Evolutionary conservation across 1,140 invertebrate species (phyloP).

Genomic region (Streblospio benedicti): DNA sequence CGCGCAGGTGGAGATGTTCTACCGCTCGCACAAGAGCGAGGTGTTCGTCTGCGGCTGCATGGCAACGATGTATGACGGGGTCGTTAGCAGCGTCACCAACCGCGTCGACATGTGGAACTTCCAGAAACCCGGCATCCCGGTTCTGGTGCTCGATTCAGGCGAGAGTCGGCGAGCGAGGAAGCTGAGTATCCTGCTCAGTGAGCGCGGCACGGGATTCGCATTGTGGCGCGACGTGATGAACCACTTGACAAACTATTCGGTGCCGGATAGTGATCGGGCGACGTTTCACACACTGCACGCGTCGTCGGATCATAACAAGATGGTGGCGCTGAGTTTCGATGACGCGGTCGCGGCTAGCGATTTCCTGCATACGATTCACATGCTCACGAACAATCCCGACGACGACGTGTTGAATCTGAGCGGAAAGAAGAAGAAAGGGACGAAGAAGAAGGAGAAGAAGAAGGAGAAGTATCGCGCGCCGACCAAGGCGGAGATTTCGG

Average conservation of each 20-base stretch:
- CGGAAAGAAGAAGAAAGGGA: constrained; percentile 52
- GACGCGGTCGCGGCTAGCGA: constrained; percentile 62
- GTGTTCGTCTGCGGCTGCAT: constrained; percentile 70
- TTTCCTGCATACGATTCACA: constrained; percentile 59
- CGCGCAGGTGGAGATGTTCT: constrained; percentile 69
- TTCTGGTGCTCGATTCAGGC: constrained; percentile 66
- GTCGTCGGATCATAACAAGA: constrained; percentile 55
- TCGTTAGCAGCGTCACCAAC: constrained; percentile 26
- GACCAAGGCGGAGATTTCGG: constrained; percentile 72
- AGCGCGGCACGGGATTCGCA: constrained; percentile 73
- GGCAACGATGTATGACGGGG: constrained; percentile 65
- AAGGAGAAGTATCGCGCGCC: constrained; percentile 51
- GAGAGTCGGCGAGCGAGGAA: constrained; percentile 59
- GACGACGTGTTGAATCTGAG: constrained; percentile 65
- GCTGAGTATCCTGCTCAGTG: constrained; percentile 68
- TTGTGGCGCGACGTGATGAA: constrained; percentile 78
- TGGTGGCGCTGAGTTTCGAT: constrained; percentile 68
- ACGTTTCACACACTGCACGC: constrained; percentile 77
- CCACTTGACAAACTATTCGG: constrained; percentile 52
- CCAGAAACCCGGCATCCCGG: constrained; percentile 69
- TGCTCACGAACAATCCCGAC: constrained; percentile 65
- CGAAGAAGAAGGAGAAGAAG: constrained; percentile 30
- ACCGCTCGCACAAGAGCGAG: constrained; percentile 67
- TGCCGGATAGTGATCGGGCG: constrained; percentile 52
- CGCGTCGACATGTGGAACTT: constrained; percentile 58